phyloP scores from a whole-genome alignment of 2,113 vertebrate species.

The Xiphias gladius region DNA sequence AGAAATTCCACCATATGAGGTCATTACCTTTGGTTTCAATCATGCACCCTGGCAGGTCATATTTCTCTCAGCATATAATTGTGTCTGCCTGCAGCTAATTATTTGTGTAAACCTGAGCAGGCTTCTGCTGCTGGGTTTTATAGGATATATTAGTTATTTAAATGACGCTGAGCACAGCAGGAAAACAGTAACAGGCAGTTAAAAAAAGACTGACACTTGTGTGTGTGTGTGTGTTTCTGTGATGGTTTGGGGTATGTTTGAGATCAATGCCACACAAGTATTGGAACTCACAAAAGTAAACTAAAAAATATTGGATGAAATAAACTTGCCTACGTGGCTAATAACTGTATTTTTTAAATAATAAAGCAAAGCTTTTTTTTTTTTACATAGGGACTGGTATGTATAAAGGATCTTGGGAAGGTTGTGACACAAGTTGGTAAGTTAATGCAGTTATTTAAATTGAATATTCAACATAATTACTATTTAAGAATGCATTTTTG shows the following conservation, averaged over 20 bases:
- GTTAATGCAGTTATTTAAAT: background rate
- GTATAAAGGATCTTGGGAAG: background rate
- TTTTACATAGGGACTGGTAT: background rate
- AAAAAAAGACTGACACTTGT: slow-evolving; percentile 65
- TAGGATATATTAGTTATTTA: slow-evolving; percentile 77
- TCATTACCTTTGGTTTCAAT: slow-evolving; percentile 68
- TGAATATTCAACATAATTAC: background rate
- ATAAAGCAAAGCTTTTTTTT: slow-evolving; percentile 2
- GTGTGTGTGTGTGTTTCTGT: slow-evolving; percentile 53
- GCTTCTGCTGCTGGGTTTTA: slow-evolving; percentile 71
- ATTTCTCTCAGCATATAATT: slow-evolving; percentile 73
- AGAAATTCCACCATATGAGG: slow-evolving; percentile 60
- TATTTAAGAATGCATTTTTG: too few species aligned
- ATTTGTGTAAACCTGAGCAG: slow-evolving; percentile 74
- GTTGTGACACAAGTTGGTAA: background rate
- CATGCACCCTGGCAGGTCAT: slow-evolving; percentile 66
- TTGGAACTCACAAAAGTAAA: slow-evolving; percentile 8
- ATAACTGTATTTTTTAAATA: background rate
- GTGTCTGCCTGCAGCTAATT: slow-evolving; percentile 78
- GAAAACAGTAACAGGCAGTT: slow-evolving; percentile 60
- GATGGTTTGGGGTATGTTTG: slow-evolving; percentile 25
- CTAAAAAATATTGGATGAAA: slow-evolving; percentile 16
- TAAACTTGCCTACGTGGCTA: background rate
- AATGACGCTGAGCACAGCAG: slow-evolving; percentile 73
- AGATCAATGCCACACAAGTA: slow-evolving; percentile 55